phyloP scores from a whole-genome alignment of 2,888 invertebrate genomes.

The Galerucella calmariensis region DNA sequence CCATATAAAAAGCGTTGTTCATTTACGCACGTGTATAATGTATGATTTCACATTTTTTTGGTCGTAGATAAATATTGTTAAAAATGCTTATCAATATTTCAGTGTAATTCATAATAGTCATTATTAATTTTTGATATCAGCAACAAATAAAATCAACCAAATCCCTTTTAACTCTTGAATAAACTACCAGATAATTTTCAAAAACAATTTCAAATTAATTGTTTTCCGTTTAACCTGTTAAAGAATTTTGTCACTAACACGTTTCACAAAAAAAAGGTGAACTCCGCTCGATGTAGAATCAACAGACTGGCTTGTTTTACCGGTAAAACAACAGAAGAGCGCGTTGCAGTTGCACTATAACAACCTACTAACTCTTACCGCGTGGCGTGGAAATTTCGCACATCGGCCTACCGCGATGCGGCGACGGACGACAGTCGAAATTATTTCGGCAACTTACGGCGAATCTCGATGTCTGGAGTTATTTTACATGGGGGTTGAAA shows the following conservation, averaged over 20 bases:
- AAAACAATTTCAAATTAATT: too few species aligned
- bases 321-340: slow-evolving; percentile 13
- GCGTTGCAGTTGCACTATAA: slow-evolving; percentile 37
- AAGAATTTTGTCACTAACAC: background rate
- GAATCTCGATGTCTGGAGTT: slow-evolving; percentile 15
- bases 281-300: background rate
- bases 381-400: slow-evolving; percentile 23
- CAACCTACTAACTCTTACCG: slow-evolving; percentile 18
- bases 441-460: slow-evolving; percentile 38
- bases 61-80: too few species aligned
- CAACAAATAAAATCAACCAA: too few species aligned
- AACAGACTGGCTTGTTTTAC: background rate
- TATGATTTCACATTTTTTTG: too few species aligned
- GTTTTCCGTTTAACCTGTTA: background rate
- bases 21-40: too few species aligned
- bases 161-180: too few species aligned
- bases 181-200: background rate
- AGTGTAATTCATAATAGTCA: too few species aligned
- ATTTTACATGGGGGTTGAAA: background rate
- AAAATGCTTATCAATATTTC: too few species aligned
- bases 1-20: too few species aligned
- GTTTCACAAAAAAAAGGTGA: background rate
- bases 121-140: too few species aligned
- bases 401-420: slow-evolving; percentile 6
- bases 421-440: slow-evolving; percentile 1